phyloP scores from a whole-genome alignment of 2,888 invertebrate species.

The Trichopria drosophilae region DNA sequence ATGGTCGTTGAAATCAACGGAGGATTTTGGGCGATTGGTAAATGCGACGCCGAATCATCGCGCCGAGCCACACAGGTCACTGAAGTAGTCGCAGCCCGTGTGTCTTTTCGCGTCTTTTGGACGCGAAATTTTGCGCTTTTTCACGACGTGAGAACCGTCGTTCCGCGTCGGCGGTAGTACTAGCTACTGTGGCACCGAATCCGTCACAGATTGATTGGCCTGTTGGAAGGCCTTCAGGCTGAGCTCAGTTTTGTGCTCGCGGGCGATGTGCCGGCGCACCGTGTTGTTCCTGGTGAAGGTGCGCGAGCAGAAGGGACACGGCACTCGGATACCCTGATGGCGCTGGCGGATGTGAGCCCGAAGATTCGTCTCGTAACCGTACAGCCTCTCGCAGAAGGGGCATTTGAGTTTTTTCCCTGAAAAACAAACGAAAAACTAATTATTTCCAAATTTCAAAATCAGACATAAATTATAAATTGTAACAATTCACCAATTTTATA shows the following conservation, averaged over 20 bases:
- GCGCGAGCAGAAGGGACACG: constrained; percentile 86
- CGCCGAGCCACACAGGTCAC: constrained; percentile 44
- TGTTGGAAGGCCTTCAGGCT: constrained; percentile 70
- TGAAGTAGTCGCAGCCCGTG: constrained; percentile 40
- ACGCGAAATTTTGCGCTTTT: not conserved
- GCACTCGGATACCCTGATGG: constrained; percentile 89
- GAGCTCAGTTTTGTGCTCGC: constrained; percentile 80
- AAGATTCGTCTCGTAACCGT: constrained; percentile 90
- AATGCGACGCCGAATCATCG: constrained; percentile 28
- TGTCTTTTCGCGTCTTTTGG: constrained; percentile 26
- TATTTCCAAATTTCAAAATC: not conserved
- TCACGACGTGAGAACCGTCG: constrained; percentile 1
- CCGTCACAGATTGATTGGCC: constrained; percentile 51
- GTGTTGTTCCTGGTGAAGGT: constrained; percentile 93
- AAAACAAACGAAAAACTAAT: constrained; percentile 38
- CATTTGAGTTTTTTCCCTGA: constrained; percentile 89
- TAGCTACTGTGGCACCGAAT: constrained; percentile 50
- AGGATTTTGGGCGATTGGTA: no score
- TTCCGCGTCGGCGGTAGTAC: constrained; percentile 21
- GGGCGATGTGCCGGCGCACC: constrained; percentile 85
- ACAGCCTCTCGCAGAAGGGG: constrained; percentile 88
- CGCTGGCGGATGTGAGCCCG: constrained; percentile 89
- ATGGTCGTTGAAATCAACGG: no score
- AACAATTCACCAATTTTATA: no score
- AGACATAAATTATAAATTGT: not conserved